Base-by-base conservation (phyloP, 2,888 invertebrate genomes). In the Clunio marinus region DNA sequence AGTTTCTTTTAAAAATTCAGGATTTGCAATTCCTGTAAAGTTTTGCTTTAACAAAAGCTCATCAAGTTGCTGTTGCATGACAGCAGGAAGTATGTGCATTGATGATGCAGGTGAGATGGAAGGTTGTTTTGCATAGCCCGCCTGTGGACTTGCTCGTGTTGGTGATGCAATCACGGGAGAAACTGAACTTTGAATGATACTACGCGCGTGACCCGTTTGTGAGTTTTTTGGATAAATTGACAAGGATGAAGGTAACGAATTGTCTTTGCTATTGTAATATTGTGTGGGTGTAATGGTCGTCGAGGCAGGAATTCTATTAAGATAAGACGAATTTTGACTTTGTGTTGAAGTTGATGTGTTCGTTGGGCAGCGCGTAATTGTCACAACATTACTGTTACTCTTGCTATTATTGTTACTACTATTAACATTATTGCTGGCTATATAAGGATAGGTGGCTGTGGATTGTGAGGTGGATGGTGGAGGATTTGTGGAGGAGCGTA, bases 401-500 rank as follows among this genome's bases (percentile, higher is more conserved):
- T 58, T 69, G 66, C 35, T 69, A 63, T 41, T 46, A 51, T 45
- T 60, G 62, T 22, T 69, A 69, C 62, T 69, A 63, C 46, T 67
- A 68, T 27, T 59, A 57, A 58, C 59, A 46, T 72, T 28, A 55
- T 51, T 65, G 45, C 57, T 55, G 65, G 63, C 20, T 37, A 28
- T 37, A 28, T 46, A 51, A 28, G 70, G 41, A 70, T 62, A 24
- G 70, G 71, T n/a, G n/a, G n/a, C 46, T 24, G 62, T 32, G 51
- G 66, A 58, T 62, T 28, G 63, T 73, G 73, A 71, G 72, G 73
- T 69, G 69, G 71, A 70, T 72, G n/a, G n/a, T n/a, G n/a, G n/a
- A n/a, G 72, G 72, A 72, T 72, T 72, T 73, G 68, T 69, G 65
- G 69, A 70, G 69, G 70, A 76, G 76, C 76, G 73, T 74, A 76